phyloP scores from a whole-genome alignment of 1,140 invertebrate genomes.

The Diorhabda elongata region DNA sequence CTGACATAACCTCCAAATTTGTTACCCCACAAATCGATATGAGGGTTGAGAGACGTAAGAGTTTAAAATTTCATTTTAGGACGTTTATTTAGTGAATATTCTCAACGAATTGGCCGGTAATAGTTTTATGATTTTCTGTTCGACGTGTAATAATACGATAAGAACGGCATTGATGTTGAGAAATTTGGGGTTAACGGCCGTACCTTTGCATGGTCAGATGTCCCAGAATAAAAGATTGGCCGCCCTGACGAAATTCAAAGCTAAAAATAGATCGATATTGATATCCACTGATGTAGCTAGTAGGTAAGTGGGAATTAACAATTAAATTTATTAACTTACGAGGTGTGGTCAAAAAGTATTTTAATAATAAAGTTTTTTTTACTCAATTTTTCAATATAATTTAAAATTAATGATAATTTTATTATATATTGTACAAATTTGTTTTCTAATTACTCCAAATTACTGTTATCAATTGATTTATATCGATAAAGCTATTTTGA shows the following conservation, averaged over 20 bases:
- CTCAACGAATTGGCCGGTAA: slow-evolving; percentile 95
- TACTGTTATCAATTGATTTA: too few relatives aligned
- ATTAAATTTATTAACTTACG: too few relatives aligned
- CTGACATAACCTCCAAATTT: slow-evolving; percentile 13
- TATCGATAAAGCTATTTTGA: too few relatives aligned
- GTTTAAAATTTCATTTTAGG: slow-evolving; percentile 53
- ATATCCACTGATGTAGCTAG: slow-evolving; percentile 98
- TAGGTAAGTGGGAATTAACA: slow-evolving; percentile 56
- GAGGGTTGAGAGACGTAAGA: background rate
- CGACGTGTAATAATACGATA: slow-evolving; percentile 89
- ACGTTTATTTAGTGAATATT: slow-evolving; percentile 94
- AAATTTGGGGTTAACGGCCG: slow-evolving; percentile 83
- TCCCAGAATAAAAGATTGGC: slow-evolving; percentile 89
- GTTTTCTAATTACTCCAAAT: too few relatives aligned
- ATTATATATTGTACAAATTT: too few relatives aligned
- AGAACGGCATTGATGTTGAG: slow-evolving; percentile 83
- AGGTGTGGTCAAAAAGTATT: too few relatives aligned
- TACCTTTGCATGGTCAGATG: slow-evolving; percentile 98
- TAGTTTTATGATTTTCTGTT: slow-evolving; percentile 96
- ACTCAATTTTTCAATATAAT: too few relatives aligned
- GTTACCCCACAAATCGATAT: background rate
- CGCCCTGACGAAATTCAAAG: slow-evolving; percentile 89
- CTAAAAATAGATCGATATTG: slow-evolving; percentile 79
- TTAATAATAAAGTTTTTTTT: too few relatives aligned
- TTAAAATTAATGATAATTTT: too few relatives aligned